Conservation (phyloP, 2,797 vertebrate species). For the Prunella strophiata region DNA sequence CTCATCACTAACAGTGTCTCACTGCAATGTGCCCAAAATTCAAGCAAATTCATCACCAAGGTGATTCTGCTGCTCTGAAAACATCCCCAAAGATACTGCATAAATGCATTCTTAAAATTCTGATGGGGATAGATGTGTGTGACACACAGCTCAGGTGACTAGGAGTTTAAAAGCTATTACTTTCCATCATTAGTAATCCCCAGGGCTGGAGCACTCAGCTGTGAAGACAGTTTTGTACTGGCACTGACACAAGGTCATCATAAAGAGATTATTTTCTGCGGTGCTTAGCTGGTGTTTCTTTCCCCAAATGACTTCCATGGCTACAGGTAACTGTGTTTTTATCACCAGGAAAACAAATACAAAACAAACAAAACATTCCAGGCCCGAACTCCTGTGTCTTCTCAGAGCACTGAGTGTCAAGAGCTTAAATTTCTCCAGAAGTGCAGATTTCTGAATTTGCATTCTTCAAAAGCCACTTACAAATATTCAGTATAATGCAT, state of each 20-base stretch:
- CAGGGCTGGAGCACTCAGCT: constrained; percentile 34
- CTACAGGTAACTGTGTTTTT: neutral
- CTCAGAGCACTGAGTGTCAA: neutral
- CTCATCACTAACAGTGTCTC: neutral
- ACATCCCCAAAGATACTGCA: neutral
- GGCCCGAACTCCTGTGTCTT: neutral
- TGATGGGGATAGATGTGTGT: neutral
- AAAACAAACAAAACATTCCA: neutral
- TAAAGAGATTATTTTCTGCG: constrained; percentile 43
- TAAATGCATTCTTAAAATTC: constrained; percentile 23
- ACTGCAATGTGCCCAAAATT: neutral
- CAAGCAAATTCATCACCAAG: neutral
- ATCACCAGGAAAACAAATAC: neutral
- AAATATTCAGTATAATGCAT: neutral
- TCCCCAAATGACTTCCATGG: neutral
- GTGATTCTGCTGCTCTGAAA: neutral
- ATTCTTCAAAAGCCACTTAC: neutral
- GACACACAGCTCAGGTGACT: constrained; percentile 27
- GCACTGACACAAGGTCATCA: constrained; percentile 39
- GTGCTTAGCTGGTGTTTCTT: constrained; percentile 6
- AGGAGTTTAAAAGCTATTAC: constrained; percentile 48
- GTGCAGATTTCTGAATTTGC: neutral
- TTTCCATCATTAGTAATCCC: constrained; percentile 53
- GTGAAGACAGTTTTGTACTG: constrained; percentile 44
- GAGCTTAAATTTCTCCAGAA: neutral